Percentiles rank a stretch among this genome's conserved stretches.
Evolutionary conservation across 2,888 invertebrate species (phyloP).

Genomic region (Fabriciana adippe): DNA sequence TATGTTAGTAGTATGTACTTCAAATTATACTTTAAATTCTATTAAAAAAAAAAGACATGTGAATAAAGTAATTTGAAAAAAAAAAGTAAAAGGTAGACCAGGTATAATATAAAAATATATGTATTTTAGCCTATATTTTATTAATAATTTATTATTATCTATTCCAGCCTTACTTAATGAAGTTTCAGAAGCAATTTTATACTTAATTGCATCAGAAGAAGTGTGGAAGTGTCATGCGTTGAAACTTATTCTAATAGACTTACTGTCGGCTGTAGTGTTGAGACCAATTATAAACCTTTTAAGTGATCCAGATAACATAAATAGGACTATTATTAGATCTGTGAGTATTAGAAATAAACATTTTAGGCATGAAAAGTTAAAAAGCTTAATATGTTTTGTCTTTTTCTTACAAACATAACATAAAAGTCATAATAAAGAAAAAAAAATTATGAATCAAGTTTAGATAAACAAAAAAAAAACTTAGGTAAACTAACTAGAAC

Average conservation of each 20-base stretch:
- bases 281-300: conserved; percentile 87
- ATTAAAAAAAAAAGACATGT: too few species aligned
- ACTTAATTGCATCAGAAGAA: conserved; percentile 90
- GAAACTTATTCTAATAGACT: conserved; percentile 87
- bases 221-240: conserved; percentile 93
- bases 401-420: too few species aligned
- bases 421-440: too few species aligned
- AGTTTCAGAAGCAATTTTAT: conserved; percentile 91
- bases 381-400: too few species aligned
- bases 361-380: too few species aligned
- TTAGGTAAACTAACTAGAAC: too few species aligned
- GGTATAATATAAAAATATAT: background rate
- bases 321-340: conserved; percentile 93
- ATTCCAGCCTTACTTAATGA: conserved; percentile 89
- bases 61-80: too few species aligned
- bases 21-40: background rate
- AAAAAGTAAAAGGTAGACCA: too few species aligned
- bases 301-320: conserved; percentile 95
- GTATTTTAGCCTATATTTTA: background rate
- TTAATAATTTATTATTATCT: conserved; percentile 7
- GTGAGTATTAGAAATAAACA: conserved; percentile 77
- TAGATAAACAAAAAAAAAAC: too few species aligned
- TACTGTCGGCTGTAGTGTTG: conserved; percentile 88
- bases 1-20: background rate
- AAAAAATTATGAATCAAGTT: too few species aligned